phyloP scores from a whole-genome alignment of 2,797 vertebrate genomes.

The Ptychobarbus kaznakovi region DNA sequence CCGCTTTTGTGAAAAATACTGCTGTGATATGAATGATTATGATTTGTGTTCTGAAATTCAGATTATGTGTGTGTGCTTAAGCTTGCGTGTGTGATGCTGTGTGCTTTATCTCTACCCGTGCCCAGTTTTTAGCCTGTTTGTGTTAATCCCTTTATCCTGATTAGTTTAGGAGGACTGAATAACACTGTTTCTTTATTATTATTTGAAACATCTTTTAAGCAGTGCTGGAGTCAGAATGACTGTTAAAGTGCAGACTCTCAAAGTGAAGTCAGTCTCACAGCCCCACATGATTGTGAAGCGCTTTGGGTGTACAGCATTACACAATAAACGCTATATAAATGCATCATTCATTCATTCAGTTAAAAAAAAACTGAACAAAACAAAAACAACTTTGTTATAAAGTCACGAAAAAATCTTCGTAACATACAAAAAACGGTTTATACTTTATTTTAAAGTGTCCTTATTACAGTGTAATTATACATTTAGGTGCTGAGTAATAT shows the following conservation, averaged over 20 bases:
- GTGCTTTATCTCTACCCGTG: conserved; percentile 12
- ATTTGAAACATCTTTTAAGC: conserved; percentile 38
- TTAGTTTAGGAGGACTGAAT: conserved; percentile 51
- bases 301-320: no score
- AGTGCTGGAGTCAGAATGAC: conserved; percentile 8
- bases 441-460: not conserved
- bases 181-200: conserved; percentile 30
- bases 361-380: not conserved
- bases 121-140: conserved; percentile 41
- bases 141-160: conserved; percentile 61
- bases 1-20: not conserved
- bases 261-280: not conserved
- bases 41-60: not conserved
- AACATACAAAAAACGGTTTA: not conserved
- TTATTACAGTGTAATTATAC: not conserved
- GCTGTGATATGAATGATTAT: not conserved
- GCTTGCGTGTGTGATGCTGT: not conserved
- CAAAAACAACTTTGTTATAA: not conserved
- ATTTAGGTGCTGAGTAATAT: not conserved
- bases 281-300: no score
- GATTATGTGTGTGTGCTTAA: not conserved
- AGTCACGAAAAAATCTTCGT: not conserved
- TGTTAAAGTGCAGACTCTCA: not conserved
- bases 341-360: no score
- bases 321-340: no score